These are phyloP conservation scores for Mya arenaria DNA, from an alignment of 1,140 invertebrate genomes.

Conservation along the genomic window DNA sequence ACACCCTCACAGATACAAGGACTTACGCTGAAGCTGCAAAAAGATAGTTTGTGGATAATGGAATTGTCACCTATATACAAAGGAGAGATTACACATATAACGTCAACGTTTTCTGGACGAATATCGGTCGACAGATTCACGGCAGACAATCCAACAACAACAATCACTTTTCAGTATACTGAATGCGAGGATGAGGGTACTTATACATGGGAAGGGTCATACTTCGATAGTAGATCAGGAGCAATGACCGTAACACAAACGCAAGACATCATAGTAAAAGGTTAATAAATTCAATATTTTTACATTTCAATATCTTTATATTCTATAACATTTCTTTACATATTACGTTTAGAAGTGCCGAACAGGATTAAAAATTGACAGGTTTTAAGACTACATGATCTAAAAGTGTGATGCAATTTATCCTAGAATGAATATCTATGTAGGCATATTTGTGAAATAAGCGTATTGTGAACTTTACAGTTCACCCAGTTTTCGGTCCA, in stretches of 20 bases:
- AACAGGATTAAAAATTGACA: not conserved
- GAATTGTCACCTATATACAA: not conserved
- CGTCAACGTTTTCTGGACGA: not conserved
- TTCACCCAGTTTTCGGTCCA: too few species aligned
- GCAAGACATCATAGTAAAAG: not conserved
- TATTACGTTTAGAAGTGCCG: too few species aligned
- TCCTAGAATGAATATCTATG: too few species aligned
- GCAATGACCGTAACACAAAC: not conserved
- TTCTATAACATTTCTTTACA: too few species aligned
- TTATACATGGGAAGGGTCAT: conserved; percentile 7
- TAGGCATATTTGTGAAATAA: too few species aligned
- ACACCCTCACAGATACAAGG: not conserved
- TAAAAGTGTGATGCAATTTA: too few species aligned
- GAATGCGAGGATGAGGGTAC: conserved; percentile 19
- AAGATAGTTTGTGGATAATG: too few species aligned
- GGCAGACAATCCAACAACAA: not conserved
- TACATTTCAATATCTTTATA: too few species aligned
- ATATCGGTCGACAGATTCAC: not conserved
- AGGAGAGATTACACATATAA: not conserved
- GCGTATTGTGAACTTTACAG: too few species aligned
- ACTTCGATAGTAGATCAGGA: not conserved
- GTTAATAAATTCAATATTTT: not conserved
- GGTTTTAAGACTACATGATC: not conserved
- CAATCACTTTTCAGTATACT: conserved; percentile 1
- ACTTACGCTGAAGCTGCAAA: not conserved